Evolutionary conservation across 1,140 invertebrate species (phyloP).

Genomic region (Odontomachus brunneus): DNA sequence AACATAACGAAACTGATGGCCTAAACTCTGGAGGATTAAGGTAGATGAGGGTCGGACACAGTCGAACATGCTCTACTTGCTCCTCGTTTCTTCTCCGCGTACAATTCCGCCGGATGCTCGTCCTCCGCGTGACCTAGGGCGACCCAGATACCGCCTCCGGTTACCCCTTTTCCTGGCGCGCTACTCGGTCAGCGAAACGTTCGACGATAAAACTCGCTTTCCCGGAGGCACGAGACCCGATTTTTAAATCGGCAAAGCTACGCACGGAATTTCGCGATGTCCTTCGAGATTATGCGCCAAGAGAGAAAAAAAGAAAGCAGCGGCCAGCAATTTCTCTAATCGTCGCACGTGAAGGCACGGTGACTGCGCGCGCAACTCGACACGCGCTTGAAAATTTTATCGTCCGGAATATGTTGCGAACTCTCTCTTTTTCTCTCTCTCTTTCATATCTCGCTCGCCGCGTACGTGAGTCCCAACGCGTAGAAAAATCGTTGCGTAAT

Average conservation of each 20-base stretch:
- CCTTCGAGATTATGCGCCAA: background rate
- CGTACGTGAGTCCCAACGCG: too few species aligned
- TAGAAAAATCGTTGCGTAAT: too few species aligned
- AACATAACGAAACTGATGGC: constrained; percentile 11
- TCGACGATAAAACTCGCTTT: constrained; percentile 44
- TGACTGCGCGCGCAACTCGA: too few species aligned
- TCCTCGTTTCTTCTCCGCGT: constrained; percentile 4
- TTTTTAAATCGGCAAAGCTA: constrained; percentile 16
- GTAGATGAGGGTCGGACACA: constrained; percentile 32
- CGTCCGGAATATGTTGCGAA: too few species aligned
- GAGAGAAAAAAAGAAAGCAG: background rate
- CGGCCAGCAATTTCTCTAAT: background rate
- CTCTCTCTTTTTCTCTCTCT: too few species aligned
- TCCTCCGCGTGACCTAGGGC: constrained; percentile 49
- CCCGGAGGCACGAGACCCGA: constrained; percentile 20
- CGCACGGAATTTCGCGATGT: constrained; percentile 6
- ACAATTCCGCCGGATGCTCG: constrained; percentile 50
- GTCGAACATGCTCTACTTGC: constrained; percentile 39
- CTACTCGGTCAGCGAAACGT: constrained; percentile 56
- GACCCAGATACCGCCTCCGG: constrained; percentile 66
- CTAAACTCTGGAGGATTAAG: constrained; percentile 24
- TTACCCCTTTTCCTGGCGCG: constrained; percentile 55
- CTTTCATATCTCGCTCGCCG: too few species aligned
- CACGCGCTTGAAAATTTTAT: background rate
- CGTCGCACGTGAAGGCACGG: too few species aligned